A percentile compares a stretch with the other conserved stretches of the same genome.
Conservation (phyloP, 2,113 vertebrate genomes). For the Columba livia region DNA sequence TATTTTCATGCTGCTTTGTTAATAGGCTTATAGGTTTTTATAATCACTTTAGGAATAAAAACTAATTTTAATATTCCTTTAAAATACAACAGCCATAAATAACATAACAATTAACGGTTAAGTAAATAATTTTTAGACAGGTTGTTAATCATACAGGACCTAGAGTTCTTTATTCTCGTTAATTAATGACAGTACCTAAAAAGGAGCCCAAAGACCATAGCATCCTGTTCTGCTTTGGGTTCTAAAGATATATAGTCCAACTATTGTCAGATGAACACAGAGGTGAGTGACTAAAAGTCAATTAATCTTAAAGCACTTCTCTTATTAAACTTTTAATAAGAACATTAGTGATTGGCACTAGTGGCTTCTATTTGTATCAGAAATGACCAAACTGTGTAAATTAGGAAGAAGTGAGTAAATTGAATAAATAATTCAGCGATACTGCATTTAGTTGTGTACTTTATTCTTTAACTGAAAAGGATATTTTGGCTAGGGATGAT, state of each 20-base stretch:
- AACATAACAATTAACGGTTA: background rate
- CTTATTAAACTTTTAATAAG: slow-evolving; percentile 33
- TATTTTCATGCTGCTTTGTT: background rate
- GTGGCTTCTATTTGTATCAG: slow-evolving; percentile 17
- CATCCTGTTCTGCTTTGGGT: background rate
- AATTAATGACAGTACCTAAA: background rate
- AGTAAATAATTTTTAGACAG: slow-evolving; percentile 6
- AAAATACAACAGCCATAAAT: background rate
- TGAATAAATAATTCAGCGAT: background rate
- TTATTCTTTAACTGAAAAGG: slow-evolving; percentile 13
- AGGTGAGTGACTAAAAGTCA: slow-evolving; percentile 2
- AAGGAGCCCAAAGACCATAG: background rate
- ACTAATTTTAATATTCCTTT: background rate
- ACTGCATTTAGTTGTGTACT: background rate
- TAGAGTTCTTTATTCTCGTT: background rate
- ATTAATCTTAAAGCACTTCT: background rate
- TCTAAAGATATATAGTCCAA: background rate
- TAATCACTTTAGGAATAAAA: background rate
- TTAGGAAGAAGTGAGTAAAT: background rate
- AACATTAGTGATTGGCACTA: slow-evolving; percentile 27
- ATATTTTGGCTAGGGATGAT: slow-evolving; percentile 3
- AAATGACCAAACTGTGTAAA: background rate
- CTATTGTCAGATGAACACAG: background rate
- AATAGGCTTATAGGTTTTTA: background rate
- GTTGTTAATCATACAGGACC: background rate